A percentile compares a stretch with the other conserved stretches of the same genome.
Conservation (phyloP, 2,797 vertebrate genomes). For the Gadopsis marmoratus region DNA sequence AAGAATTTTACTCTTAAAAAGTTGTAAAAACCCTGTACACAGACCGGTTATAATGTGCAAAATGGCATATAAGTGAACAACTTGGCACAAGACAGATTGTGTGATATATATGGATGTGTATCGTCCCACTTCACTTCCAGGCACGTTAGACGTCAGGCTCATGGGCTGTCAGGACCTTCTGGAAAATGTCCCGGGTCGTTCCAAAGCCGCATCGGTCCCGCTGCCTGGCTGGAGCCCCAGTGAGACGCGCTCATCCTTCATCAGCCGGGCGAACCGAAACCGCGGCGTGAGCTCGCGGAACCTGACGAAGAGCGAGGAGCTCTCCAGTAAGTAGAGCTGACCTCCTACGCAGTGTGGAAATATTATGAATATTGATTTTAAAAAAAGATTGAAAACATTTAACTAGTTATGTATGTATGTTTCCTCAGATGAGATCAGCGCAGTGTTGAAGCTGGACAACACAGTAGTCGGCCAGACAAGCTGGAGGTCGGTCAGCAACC, state of each 20-base stretch:
- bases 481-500: conserved; percentile 89
- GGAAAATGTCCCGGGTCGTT: conserved; percentile 90
- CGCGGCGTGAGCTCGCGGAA: conserved; percentile 89
- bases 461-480: conserved; percentile 90
- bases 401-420: conserved; percentile 20
- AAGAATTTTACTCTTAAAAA: too few species aligned
- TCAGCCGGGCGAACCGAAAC: conserved; percentile 90
- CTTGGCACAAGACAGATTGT: background rate
- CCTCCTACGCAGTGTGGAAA: background rate
- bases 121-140: conserved; percentile 57
- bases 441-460: conserved; percentile 93
- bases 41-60: background rate
- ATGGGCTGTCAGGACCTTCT: conserved; percentile 90
- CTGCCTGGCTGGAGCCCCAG: conserved; percentile 88
- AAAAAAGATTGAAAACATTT: background rate
- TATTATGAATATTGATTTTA: background rate
- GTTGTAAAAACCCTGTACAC: too few species aligned
- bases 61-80: background rate
- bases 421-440: conserved; percentile 89
- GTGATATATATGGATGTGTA: background rate
- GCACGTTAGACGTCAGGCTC: conserved; percentile 85
- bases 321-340: conserved; percentile 82
- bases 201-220: conserved; percentile 79
- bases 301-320: conserved; percentile 89
- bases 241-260: conserved; percentile 90